Evolutionary conservation across 2,113 vertebrate genomes (phyloP).

Genomic region (Vicugna pacos): DNA sequence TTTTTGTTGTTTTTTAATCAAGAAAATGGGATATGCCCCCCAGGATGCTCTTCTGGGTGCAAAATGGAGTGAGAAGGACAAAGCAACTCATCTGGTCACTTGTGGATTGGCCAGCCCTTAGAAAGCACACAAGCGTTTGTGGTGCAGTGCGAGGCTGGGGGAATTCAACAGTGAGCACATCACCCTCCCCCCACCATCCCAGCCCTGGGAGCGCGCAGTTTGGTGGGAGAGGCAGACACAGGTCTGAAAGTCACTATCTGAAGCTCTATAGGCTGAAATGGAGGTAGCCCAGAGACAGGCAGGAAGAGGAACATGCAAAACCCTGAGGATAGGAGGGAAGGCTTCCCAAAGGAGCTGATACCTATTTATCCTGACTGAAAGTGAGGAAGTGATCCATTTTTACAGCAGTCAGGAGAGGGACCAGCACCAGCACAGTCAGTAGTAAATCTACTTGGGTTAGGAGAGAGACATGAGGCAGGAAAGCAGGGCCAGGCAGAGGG

Average conservation of each 20-base stretch:
- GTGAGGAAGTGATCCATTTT: not conserved
- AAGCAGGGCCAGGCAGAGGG: not conserved
- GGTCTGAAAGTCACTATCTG: not conserved
- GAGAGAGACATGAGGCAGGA: accelerated
- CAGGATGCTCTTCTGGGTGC: not conserved
- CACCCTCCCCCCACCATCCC: accelerated
- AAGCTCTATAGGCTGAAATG: not conserved
- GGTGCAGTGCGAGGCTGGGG: not conserved
- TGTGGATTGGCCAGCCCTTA: not conserved
- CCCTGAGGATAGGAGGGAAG: not conserved
- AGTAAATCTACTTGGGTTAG: not conserved
- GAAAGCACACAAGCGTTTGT: not conserved
- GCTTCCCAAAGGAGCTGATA: not conserved
- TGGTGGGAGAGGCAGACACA: not conserved
- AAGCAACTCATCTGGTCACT: not conserved
- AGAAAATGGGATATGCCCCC: not conserved
- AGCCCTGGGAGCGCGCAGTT: not conserved
- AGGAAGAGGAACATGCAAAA: accelerated
- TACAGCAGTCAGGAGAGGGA: not conserved
- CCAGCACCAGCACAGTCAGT: not conserved
- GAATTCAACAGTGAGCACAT: not conserved
- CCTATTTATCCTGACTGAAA: not conserved
- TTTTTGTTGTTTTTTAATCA: not conserved
- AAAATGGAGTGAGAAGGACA: not conserved
- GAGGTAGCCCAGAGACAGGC: not conserved